A percentile compares a stretch with the other conserved stretches of the same genome.
Evolutionary conservation across 64 coral and sea anemone genomes (phyloP).

Genomic region (Dendrophyllia cribrosa): DNA sequence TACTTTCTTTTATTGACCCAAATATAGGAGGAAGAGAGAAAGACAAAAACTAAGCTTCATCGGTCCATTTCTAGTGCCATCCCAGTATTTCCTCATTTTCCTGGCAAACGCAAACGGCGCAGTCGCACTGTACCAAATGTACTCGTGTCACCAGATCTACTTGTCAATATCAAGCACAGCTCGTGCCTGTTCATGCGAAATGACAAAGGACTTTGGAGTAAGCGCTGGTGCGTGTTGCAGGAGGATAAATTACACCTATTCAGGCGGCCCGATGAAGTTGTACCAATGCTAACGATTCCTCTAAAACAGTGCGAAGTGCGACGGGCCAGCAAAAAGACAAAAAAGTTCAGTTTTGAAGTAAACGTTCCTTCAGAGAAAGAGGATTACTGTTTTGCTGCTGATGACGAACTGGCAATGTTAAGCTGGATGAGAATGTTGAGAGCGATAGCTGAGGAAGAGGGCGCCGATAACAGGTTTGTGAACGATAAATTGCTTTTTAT

Average conservation of each 20-base stretch:
- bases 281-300: conserved; percentile 33
- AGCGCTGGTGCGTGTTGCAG: conserved; percentile 91
- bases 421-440: conserved; percentile 56
- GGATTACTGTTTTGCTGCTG: conserved; percentile 64
- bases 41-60: conserved; percentile 29
- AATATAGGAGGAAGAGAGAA: conserved; percentile 43
- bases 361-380: conserved; percentile 53
- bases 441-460: conserved; percentile 21
- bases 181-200: conserved; percentile 77
- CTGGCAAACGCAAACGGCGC: conserved; percentile 64
- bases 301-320: conserved; percentile 39
- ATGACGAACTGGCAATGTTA: conserved; percentile 38
- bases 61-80: conserved; percentile 84
- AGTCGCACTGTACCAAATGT: conserved; percentile 81
- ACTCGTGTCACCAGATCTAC: conserved; percentile 49
- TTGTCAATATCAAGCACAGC: conserved; percentile 74
- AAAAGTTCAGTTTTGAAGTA: conserved; percentile 58
- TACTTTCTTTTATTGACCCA: not conserved
- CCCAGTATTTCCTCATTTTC: conserved; percentile 27
- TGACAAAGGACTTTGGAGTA: conserved; percentile 69
- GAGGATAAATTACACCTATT: conserved; percentile 83
- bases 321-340: conserved; percentile 26
- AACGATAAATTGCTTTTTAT: not conserved
- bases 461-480: not conserved
- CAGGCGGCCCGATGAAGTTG: conserved; percentile 61